Percentiles rank a stretch among this genome's conserved stretches.
Evolutionary conservation across 2,888 invertebrate genomes (phyloP).

Genomic region (Orthosia incerta): DNA sequence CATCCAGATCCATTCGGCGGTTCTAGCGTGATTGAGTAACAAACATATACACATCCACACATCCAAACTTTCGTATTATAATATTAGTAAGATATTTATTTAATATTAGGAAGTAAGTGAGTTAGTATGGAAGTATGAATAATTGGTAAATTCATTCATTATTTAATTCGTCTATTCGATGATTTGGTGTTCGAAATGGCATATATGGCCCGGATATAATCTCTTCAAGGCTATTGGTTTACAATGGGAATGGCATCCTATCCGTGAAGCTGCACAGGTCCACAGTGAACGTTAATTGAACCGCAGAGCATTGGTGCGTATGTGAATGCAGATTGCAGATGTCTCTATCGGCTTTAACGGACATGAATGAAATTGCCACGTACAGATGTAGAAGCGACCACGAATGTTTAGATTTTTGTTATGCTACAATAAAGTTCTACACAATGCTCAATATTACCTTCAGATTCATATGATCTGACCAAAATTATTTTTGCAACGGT

Average conservation of each 20-base stretch:
- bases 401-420: not conserved
- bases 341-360: slow-evolving; percentile 1
- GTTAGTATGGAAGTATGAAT: too few relatives aligned
- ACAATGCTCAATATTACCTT: not conserved
- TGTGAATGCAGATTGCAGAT: not conserved
- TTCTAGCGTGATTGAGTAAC: too few relatives aligned
- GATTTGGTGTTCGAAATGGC: too few relatives aligned
- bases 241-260: not conserved
- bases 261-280: not conserved
- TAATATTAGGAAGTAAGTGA: too few relatives aligned
- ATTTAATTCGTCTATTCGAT: too few relatives aligned
- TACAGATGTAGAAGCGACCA: not conserved
- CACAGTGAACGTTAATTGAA: slow-evolving; percentile 1
- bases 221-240: not conserved
- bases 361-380: not conserved
- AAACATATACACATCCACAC: too few relatives aligned
- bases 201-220: slow-evolving; percentile 3
- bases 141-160: too few relatives aligned
- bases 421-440: not conserved
- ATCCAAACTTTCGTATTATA: too few relatives aligned
- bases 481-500: too few relatives aligned
- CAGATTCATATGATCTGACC: not conserved
- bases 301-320: not conserved
- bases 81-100: too few relatives aligned
- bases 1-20: too few relatives aligned